Conservation (phyloP, 2,888 invertebrate species). For the Lasioglossum leucozonium region DNA sequence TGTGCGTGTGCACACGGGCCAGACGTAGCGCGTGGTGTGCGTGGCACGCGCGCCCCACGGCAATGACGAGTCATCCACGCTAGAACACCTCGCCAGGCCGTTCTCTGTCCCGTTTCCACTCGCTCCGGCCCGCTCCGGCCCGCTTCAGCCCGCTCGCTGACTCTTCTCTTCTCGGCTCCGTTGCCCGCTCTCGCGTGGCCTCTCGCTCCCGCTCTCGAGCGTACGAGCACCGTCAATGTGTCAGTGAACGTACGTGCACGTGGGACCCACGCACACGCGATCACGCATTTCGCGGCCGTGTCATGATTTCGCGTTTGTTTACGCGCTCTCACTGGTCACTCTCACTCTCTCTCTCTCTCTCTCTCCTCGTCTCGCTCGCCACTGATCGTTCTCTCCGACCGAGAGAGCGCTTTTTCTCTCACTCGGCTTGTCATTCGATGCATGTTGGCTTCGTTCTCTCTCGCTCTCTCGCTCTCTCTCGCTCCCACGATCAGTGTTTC, state of each 20-base stretch:
- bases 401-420: conserved; percentile 15
- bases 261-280: conserved; percentile 63
- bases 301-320: conserved; percentile 84
- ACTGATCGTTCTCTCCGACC: conserved; percentile 36
- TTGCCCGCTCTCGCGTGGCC: conserved; percentile 56
- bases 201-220: conserved; percentile 54
- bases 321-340: conserved; percentile 75
- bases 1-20: conserved; percentile 54
- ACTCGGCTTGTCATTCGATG: conserved; percentile 2
- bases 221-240: conserved; percentile 18
- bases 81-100: conserved; percentile 81
- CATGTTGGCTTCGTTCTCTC: not conserved
- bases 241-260: conserved; percentile 58
- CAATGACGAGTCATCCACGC: conserved; percentile 85
- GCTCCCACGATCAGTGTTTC: conserved; percentile 12
- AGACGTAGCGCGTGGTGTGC: conserved; percentile 67
- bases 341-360: conserved; percentile 28
- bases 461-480: not conserved
- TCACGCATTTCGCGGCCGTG: conserved; percentile 73
- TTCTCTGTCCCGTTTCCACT: conserved; percentile 34
- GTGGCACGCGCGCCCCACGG: conserved; percentile 84
- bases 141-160: conserved; percentile 36
- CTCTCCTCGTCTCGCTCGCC: conserved; percentile 41
- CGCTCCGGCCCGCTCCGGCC: conserved; percentile 18
- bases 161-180: conserved; percentile 56